Evolutionary conservation across 2,113 vertebrate genomes (phyloP).

Genomic region (Mirza zaza): DNA sequence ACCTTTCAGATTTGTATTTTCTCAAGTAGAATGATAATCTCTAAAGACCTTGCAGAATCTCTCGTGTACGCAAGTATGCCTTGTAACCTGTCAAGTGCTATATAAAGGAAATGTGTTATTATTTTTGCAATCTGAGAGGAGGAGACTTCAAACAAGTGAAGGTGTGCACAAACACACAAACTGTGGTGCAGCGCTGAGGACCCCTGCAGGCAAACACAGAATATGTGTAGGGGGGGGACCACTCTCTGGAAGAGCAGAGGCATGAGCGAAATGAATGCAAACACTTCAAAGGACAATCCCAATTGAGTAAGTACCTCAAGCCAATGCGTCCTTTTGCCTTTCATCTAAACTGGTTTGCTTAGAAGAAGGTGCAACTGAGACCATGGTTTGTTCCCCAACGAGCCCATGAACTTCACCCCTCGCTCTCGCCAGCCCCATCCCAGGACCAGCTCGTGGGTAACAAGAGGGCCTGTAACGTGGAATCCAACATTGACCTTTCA

Average conservation of each 20-base stretch:
- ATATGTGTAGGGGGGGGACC: not conserved
- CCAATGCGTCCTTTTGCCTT: not conserved
- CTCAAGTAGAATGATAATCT: not conserved
- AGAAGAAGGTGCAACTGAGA: not conserved
- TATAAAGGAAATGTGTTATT: not conserved
- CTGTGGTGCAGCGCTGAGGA: not conserved
- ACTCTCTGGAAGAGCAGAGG: not conserved
- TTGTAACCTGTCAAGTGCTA: not conserved
- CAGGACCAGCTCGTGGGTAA: not conserved
- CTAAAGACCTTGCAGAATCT: not conserved
- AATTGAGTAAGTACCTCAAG: not conserved
- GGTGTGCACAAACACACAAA: rapidly evolving
- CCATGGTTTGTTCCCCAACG: not conserved
- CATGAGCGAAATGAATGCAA: not conserved
- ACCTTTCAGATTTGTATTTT: not conserved
- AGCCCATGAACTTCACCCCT: not conserved
- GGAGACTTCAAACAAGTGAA: not conserved
- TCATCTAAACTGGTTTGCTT: not conserved
- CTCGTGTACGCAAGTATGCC: not conserved
- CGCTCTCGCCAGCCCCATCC: not conserved
- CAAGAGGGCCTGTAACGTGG: not conserved
- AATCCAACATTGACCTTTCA: not conserved
- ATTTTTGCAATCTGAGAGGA: not conserved
- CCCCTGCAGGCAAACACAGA: constrained; percentile 39
- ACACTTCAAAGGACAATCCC: not conserved